phyloP scores from a whole-genome alignment of 2,888 invertebrate genomes.

The Caenorhabditis sulstoni region DNA sequence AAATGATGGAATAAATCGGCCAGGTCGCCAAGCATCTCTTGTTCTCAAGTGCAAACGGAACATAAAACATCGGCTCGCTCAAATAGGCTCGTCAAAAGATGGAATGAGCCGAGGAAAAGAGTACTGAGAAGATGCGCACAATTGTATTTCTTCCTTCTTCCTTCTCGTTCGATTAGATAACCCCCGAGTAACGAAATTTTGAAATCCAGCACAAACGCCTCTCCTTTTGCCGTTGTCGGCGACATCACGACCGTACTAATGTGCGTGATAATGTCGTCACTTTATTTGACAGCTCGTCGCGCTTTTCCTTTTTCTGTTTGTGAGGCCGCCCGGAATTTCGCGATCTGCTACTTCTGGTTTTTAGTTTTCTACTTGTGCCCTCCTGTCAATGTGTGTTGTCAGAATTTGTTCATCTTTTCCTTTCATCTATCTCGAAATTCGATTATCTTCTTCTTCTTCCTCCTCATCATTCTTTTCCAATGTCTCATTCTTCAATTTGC shows the following conservation, averaged over 20 bases:
- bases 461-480: not conserved
- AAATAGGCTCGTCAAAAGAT: conserved; percentile 20
- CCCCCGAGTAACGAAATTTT: conserved; percentile 15
- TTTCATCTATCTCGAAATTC: not conserved
- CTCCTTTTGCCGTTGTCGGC: conserved; percentile 16
- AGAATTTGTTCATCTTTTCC: not conserved
- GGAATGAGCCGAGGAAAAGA: not conserved
- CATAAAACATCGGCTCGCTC: conserved; percentile 31
- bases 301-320: conserved; percentile 30
- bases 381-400: not conserved
- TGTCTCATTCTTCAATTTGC: conserved; percentile 11
- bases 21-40: conserved; percentile 27
- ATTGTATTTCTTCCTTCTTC: conserved; percentile 1
- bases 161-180: conserved; percentile 5
- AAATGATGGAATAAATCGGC: conserved; percentile 46
- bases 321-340: not conserved
- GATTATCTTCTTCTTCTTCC: not conserved
- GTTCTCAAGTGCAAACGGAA: conserved; percentile 22
- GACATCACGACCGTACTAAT: conserved; percentile 38
- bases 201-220: conserved; percentile 5
- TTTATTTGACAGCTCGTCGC: conserved; percentile 49
- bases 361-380: not conserved
- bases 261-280: conserved; percentile 56
- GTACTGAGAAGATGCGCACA: conserved; percentile 2
- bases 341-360: not conserved